phyloP scores from a whole-genome alignment of 2,888 invertebrate genomes.

The Caenorhabditis doughertyi region DNA sequence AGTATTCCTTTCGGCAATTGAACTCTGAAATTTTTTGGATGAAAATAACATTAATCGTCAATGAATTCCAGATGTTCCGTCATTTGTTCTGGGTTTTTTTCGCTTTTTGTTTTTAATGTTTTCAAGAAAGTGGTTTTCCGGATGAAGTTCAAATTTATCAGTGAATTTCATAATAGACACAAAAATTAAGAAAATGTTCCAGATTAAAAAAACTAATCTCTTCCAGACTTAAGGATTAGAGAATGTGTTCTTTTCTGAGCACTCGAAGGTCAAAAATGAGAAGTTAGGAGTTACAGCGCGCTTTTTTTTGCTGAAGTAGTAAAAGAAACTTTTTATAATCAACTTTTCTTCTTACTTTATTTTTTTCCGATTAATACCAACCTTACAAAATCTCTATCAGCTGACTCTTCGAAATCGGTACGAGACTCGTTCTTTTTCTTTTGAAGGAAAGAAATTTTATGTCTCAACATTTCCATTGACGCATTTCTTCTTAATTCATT shows the following conservation, averaged over 20 bases:
- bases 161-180: no score
- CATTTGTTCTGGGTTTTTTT: slow-evolving; percentile 4
- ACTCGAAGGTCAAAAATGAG: no score
- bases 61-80: slow-evolving; percentile 11
- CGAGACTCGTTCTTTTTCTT: slow-evolving; percentile 64
- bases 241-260: no score
- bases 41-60: slow-evolving; percentile 6
- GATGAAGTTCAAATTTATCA: no score
- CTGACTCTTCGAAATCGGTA: slow-evolving; percentile 57
- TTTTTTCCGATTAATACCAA: slow-evolving; percentile 1
- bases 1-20: slow-evolving; percentile 62
- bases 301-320: no score
- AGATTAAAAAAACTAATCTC: no score
- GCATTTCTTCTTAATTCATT: slow-evolving; percentile 62
- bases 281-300: no score
- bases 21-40: slow-evolving; percentile 49
- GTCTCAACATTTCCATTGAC: slow-evolving; percentile 59
- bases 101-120: no score
- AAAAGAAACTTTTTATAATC: no score
- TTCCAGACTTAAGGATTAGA: no score
- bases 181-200: no score
- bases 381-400: slow-evolving; percentile 60
- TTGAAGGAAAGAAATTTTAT: slow-evolving; percentile 63
- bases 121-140: no score
- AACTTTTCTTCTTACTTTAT: background rate